Base-by-base conservation (phyloP, 2,888 invertebrate species). In the Parelbella ahira region DNA sequence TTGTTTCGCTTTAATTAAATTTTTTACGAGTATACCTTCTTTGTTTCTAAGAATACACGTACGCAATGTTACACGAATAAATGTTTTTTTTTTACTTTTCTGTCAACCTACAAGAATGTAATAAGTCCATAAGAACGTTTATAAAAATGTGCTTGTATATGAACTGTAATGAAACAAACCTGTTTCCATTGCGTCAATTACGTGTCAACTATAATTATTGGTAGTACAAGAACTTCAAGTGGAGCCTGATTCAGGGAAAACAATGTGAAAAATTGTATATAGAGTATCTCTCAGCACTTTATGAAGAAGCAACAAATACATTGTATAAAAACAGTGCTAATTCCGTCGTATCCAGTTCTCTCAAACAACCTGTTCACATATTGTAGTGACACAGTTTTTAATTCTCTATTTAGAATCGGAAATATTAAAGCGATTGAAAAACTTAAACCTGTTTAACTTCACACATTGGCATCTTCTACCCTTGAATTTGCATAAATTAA, bases 171-270 rank as follows among this genome's bases (percentile, higher is more conserved):
- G n/a, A 54, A 51, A 55, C 43, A 53, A 63, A 73, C 76, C 66
- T 63, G 78, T 72, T 61, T 58, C 42, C 54, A 65, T 79, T 78
- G 76, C 75, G 67, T 78, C 76, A 73, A 73, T 77, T 79, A 77
- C 64, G 60, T 54, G 51, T 61, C 57, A 48, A 55, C 60, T 58
- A 63, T 69, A 74, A 74, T 69, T 63, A 63, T 62, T 60, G 53
- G 54, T 56, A 29, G 18, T 36, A 29, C 29, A 36, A 23, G 23
- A 36, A 19, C 37, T 4, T 9, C 21, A 34, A 1, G 4, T 11
- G 19, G n/a, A n/a, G n/a, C 19, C 4, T 25, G 19, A 20, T 24
- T 9, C 18, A 24, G 21, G 11, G 30, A 25, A 36, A 9, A 10
- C 11, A 20, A 7, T 27, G 27, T 13, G n/a, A n/a, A n/a, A n/a